Evolutionary conservation across 1,140 invertebrate species (phyloP).

Genomic region (Cydia amplana): DNA sequence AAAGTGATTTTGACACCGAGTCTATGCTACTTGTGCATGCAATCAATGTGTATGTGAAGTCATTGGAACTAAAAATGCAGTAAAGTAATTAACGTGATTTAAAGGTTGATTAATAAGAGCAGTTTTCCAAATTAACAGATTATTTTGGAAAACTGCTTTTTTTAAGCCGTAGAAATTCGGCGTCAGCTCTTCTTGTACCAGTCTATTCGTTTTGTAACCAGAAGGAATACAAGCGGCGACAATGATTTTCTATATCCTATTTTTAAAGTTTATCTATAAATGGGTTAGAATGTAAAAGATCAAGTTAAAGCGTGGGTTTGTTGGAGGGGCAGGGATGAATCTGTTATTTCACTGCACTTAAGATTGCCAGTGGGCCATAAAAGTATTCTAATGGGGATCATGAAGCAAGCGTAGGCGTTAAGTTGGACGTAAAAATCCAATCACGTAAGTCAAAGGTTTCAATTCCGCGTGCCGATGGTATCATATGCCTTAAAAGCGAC

Average conservation of each 20-base stretch:
- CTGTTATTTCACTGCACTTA: conserved; percentile 12
- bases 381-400: conserved; percentile 29
- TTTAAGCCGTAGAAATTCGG: background rate
- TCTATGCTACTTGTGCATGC: conserved; percentile 35
- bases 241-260: background rate
- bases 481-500: conserved; percentile 39
- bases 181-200: background rate
- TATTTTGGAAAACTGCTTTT: background rate
- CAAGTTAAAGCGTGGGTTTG: background rate
- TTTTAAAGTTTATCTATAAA: background rate
- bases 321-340: background rate
- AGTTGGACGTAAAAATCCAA: conserved; percentile 42
- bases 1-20: conserved; percentile 65
- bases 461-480: conserved; percentile 42
- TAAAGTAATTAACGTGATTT: background rate
- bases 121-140: background rate
- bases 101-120: background rate
- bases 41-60: background rate
- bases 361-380: background rate
- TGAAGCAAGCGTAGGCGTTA: conserved; percentile 26
- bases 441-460: conserved; percentile 44
- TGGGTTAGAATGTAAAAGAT: conserved; percentile 11
- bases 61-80: background rate
- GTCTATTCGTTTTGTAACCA: too few species aligned
- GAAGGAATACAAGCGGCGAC: too few species aligned